Conservation (phyloP, 1,140 invertebrate species). For the Drosophila ohnishii region DNA sequence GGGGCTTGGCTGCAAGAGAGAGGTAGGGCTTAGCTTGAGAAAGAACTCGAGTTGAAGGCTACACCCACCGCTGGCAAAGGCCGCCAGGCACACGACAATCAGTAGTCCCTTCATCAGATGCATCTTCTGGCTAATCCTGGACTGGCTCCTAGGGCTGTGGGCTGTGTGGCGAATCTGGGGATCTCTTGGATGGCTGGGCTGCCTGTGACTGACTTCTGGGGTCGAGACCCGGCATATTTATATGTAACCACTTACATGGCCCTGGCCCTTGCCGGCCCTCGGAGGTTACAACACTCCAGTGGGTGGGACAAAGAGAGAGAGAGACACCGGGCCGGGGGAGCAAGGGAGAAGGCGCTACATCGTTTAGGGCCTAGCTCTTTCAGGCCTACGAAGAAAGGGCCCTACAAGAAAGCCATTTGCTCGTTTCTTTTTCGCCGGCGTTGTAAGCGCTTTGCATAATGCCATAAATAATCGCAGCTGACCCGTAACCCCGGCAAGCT, state of each 20-base stretch:
- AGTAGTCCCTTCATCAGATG: constrained; percentile 58
- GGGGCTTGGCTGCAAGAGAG: constrained; percentile 49
- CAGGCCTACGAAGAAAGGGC: constrained; percentile 34
- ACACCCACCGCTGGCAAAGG: constrained; percentile 53
- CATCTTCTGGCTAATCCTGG: constrained; percentile 39
- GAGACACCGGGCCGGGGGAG: too few species aligned
- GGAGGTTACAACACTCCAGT: not conserved
- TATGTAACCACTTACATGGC: constrained; percentile 46
- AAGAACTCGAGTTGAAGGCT: not conserved
- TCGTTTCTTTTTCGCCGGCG: not conserved
- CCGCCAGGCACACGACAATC: constrained; percentile 62
- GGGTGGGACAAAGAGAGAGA: not conserved
- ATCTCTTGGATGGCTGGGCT: constrained; percentile 54
- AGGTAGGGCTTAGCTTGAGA: not conserved
- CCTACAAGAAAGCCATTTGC: constrained; percentile 2
- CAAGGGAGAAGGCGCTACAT: not conserved
- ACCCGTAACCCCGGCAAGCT: constrained; percentile 34
- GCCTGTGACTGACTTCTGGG: constrained; percentile 68
- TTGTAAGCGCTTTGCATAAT: constrained; percentile 69
- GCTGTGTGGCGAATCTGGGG: not conserved
- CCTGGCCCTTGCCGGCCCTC: not conserved
- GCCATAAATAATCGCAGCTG: constrained; percentile 72
- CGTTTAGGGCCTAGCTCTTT: not conserved
- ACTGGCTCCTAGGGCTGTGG: not conserved
- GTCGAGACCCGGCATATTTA: constrained; percentile 59